phyloP scores from a whole-genome alignment of 2,888 invertebrate genomes.

The Amblyjoppa fuscipennis region DNA sequence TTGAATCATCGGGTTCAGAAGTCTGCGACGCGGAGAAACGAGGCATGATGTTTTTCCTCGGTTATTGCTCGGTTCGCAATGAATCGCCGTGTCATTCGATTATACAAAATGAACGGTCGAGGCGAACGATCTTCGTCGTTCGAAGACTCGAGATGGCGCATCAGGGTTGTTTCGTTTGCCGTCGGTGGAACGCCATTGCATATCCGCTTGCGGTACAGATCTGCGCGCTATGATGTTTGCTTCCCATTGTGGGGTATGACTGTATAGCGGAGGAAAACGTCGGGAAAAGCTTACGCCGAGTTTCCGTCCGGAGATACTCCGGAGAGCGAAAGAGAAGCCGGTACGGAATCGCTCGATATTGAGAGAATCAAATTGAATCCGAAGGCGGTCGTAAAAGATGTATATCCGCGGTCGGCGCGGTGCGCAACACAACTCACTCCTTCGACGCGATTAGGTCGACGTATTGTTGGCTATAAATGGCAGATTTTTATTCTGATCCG shows the following conservation, averaged over 20 bases:
- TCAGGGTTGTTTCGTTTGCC: background rate
- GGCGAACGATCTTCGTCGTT: background rate
- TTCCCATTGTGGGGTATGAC: background rate
- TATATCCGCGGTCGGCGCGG: constrained; percentile 73
- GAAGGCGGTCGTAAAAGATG: constrained; percentile 80
- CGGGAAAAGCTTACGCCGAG: constrained; percentile 9
- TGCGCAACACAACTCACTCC: constrained; percentile 23
- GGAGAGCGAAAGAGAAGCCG: constrained; percentile 23
- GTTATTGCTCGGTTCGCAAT: constrained; percentile 4
- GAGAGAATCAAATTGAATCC: constrained; percentile 79
- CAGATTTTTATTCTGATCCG: background rate
- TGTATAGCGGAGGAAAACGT: background rate
- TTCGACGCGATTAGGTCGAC: constrained; percentile 5
- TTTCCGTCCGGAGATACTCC: constrained; percentile 29
- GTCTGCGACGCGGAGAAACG: background rate
- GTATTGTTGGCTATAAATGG: constrained; percentile 6
- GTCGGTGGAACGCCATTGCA: background rate
- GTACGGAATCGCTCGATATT: constrained; percentile 72
- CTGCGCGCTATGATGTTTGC: background rate
- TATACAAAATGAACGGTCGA: background rate
- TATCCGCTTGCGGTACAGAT: background rate
- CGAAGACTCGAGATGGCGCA: background rate
- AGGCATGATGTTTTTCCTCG: background rate
- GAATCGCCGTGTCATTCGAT: background rate
- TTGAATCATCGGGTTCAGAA: background rate